phyloP scores from a whole-genome alignment of 2,113 vertebrate genomes.

The Caretta caretta region DNA sequence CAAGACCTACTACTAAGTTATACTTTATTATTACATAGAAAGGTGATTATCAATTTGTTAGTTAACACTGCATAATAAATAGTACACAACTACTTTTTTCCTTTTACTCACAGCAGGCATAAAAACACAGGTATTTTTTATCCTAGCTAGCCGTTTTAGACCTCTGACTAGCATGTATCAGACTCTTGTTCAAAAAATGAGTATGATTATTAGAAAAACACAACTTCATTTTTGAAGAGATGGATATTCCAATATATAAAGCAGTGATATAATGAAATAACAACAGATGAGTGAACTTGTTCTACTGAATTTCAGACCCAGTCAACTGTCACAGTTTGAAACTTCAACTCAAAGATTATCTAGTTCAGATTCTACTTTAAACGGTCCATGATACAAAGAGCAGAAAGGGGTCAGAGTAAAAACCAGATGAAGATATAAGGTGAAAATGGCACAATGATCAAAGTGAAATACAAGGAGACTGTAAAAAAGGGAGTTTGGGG shows the following conservation, averaged over 20 bases:
- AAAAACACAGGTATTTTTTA: neutral
- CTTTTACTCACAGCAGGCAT: neutral
- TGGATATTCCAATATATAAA: too few species aligned
- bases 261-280: neutral
- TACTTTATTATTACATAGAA: neutral
- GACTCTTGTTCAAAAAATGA: too few species aligned
- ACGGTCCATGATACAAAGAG: neutral
- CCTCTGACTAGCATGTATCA: neutral
- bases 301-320: neutral
- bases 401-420: neutral
- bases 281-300: neutral
- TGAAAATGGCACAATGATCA: neutral
- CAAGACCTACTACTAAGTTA: neutral
- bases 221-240: too few species aligned
- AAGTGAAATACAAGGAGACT: neutral
- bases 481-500: neutral
- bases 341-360: slow-evolving; percentile 37
- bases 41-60: neutral
- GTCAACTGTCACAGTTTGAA: slow-evolving; percentile 9
- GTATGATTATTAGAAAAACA: too few species aligned
- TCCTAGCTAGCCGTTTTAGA: neutral
- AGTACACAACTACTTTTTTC: neutral
- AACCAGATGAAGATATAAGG: neutral
- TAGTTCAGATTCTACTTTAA: neutral
- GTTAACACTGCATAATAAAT: neutral